These are phyloP conservation scores for Chelonia mydas DNA, from an alignment of 2,797 vertebrate genomes.

Conservation along the genomic window DNA sequence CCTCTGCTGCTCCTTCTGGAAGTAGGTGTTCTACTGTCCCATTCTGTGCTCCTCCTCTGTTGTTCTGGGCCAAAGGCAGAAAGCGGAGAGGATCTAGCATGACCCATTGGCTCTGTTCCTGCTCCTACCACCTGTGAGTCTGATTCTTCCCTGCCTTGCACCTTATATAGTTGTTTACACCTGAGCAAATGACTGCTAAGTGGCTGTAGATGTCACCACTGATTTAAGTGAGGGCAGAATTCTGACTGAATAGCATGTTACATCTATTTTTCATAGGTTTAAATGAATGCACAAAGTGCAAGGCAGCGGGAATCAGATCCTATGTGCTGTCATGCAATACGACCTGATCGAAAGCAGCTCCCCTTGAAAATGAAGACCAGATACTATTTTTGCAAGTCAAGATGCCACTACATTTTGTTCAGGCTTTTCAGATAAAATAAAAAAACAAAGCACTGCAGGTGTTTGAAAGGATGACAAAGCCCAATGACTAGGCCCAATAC, in stretches of 20 bases:
- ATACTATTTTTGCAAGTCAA: neutral
- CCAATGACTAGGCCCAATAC: neutral
- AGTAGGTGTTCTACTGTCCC: neutral
- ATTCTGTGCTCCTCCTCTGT: neutral
- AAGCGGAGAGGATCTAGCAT: neutral
- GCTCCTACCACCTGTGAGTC: neutral
- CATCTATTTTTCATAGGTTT: neutral
- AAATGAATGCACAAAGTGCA: neutral
- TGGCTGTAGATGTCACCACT: neutral
- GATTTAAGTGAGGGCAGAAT: neutral
- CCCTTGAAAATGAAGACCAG: neutral
- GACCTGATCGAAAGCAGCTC: neutral
- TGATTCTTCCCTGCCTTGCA: neutral
- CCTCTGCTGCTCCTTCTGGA: neutral
- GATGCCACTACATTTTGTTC: neutral
- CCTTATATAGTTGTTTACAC: neutral
- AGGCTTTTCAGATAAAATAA: neutral
- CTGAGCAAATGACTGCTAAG: neutral
- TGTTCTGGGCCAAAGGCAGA: neutral
- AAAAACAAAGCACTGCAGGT: neutral
- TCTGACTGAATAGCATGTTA: neutral
- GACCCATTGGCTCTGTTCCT: neutral
- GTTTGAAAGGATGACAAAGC: neutral
- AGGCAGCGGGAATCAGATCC: neutral
- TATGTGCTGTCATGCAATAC: neutral